A percentile compares a stretch with the other conserved stretches of the same genome.
These are phyloP conservation scores for Drosophila orena DNA, from an alignment of 1,140 invertebrate genomes.

Conservation along the genomic window DNA sequence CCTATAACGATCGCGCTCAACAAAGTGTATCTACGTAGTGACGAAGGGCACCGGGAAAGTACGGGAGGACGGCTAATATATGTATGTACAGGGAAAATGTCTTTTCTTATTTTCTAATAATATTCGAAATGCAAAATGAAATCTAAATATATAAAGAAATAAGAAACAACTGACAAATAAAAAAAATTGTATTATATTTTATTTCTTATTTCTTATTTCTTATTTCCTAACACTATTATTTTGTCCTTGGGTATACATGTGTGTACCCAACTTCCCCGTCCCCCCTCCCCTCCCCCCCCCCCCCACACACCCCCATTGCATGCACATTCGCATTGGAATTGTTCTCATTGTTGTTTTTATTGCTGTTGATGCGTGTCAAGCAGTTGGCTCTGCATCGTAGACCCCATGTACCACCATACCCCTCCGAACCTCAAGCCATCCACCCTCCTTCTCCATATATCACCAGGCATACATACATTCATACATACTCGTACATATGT, in stretches of 20 bases:
- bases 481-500: too few relatives aligned
- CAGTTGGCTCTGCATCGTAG: constrained; percentile 9
- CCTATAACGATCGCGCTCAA: background rate
- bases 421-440: background rate
- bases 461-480: background rate
- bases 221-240: constrained; percentile 3
- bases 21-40: too few relatives aligned
- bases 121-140: background rate
- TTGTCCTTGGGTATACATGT: constrained; percentile 1
- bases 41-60: too few relatives aligned
- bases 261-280: background rate
- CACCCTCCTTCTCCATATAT: background rate
- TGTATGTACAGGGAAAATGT: too few relatives aligned
- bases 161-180: too few relatives aligned
- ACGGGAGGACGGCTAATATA: too few relatives aligned
- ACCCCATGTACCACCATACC: background rate
- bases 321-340: constrained; percentile 5
- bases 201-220: background rate
- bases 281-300: background rate
- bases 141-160: background rate
- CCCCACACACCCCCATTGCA: background rate
- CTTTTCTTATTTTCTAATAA: background rate
- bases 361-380: constrained; percentile 29
- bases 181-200: background rate
- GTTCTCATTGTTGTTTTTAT: constrained; percentile 23